Percentiles rank a stretch among this genome's conserved stretches.
Evolutionary conservation across 1,140 invertebrate species (phyloP).

Genomic region (Papilio polyxenes): DNA sequence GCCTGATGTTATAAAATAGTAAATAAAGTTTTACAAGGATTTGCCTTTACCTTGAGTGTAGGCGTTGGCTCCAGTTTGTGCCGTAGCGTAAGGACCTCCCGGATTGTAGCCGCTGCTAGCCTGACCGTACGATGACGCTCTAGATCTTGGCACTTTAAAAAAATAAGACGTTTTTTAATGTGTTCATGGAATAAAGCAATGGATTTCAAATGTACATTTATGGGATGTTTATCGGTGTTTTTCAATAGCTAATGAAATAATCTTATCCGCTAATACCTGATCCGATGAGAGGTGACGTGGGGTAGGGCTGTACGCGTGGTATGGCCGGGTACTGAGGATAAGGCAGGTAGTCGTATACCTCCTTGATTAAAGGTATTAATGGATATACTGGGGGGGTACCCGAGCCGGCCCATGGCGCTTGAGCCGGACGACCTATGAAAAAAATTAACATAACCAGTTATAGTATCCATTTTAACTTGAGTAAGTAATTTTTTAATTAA

Average conservation of each 20-base stretch:
- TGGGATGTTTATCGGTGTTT: background rate
- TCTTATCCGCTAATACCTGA: background rate
- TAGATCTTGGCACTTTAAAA: background rate
- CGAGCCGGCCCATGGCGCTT: background rate
- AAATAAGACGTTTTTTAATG: background rate
- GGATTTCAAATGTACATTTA: too few species aligned
- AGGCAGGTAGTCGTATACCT: background rate
- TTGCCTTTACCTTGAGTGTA: background rate
- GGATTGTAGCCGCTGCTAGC: background rate
- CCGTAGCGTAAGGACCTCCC: background rate
- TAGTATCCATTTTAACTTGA: background rate
- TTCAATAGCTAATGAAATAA: background rate
- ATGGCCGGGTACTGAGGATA: background rate
- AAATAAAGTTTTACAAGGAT: too few species aligned
- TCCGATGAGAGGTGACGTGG: background rate
- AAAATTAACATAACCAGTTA: background rate
- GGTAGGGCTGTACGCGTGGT: background rate
- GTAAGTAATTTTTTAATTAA: background rate
- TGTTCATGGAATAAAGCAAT: too few species aligned
- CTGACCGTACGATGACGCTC: background rate
- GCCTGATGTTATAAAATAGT: too few species aligned
- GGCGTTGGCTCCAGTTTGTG: background rate
- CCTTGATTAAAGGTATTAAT: background rate
- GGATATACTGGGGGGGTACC: background rate
- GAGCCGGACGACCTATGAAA: background rate